phyloP scores from a whole-genome alignment of 2,888 invertebrate species.

The Alentia gelatinosa region DNA sequence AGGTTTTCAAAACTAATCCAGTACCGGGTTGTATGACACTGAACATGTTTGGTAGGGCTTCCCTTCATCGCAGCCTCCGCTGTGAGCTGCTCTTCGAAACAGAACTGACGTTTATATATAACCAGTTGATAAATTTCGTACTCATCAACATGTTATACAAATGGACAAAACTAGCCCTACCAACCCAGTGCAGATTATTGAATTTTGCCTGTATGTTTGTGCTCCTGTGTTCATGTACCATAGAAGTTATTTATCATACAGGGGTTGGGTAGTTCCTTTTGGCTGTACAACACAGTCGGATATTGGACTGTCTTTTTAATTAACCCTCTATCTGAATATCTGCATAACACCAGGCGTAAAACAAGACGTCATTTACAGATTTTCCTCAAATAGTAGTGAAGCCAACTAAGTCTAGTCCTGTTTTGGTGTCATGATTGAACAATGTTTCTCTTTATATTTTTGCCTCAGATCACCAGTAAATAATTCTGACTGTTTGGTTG shows the following conservation, averaged over 20 bases:
- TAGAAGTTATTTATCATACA: conserved; percentile 40
- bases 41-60: background rate
- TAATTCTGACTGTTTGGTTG: conserved; percentile 11
- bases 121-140: conserved; percentile 29
- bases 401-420: background rate
- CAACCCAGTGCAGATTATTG: conserved; percentile 39
- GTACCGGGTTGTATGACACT: conserved; percentile 16
- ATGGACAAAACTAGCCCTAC: background rate
- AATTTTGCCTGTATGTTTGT: conserved; percentile 42
- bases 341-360: too few species aligned
- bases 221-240: conserved; percentile 25
- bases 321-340: background rate
- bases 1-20: conserved; percentile 10
- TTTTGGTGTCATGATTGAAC: background rate
- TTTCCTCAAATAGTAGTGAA: too few species aligned
- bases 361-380: too few species aligned
- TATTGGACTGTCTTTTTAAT: background rate
- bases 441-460: background rate
- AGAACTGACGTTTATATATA: background rate
- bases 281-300: background rate
- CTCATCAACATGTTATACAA: background rate
- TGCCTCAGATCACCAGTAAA: background rate
- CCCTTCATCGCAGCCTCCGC: background rate
- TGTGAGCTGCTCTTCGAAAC: background rate
- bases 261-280: background rate